Evolutionary conservation across 30 jellyfish, hydroid and myxozoan species (phyloP).

Genomic region (Aurelia aurita complex sp. Pacific): DNA sequence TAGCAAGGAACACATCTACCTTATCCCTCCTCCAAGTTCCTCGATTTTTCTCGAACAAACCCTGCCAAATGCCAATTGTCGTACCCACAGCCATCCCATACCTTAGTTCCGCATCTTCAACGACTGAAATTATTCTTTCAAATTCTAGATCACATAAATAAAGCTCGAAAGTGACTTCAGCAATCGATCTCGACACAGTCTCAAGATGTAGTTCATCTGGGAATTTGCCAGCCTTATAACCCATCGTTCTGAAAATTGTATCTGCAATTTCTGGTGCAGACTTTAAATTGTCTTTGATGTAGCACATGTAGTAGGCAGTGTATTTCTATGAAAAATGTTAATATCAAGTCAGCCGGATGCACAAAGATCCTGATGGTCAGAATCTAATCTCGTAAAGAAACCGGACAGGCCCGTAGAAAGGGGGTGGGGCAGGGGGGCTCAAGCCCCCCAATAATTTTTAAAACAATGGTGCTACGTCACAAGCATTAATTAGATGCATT

Average conservation of each 20-base stretch:
- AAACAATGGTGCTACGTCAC: too few relatives aligned
- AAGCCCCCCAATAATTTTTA: too few relatives aligned
- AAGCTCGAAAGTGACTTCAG: slow-evolving; percentile 47
- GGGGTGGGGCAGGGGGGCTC: too few relatives aligned
- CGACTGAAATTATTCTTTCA: slow-evolving; percentile 11
- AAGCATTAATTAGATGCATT: too few relatives aligned
- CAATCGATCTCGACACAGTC: slow-evolving; percentile 8
- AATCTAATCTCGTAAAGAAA: too few relatives aligned
- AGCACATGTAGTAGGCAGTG: slow-evolving; percentile 53
- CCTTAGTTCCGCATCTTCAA: background rate
- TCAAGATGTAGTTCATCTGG: slow-evolving; percentile 26
- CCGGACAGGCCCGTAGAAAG: too few relatives aligned
- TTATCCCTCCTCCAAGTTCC: background rate
- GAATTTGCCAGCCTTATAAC: slow-evolving; percentile 17
- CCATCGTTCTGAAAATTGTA: slow-evolving; percentile 34
- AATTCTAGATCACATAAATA: slow-evolving; percentile 24
- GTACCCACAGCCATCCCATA: background rate
- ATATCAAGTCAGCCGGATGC: background rate
- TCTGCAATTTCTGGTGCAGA: slow-evolving; percentile 36
- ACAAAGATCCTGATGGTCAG: too few relatives aligned
- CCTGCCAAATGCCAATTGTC: slow-evolving; percentile 12
- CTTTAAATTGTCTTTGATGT: slow-evolving; percentile 27
- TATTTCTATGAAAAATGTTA: slow-evolving; percentile 33
- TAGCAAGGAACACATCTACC: background rate
- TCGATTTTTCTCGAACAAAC: background rate